Evolutionary conservation across 35 echinoderm and acorn worm species (phyloP), one percentile per base, ranked within the genome.

Genomic region (Lytechinus pictus): DNA sequence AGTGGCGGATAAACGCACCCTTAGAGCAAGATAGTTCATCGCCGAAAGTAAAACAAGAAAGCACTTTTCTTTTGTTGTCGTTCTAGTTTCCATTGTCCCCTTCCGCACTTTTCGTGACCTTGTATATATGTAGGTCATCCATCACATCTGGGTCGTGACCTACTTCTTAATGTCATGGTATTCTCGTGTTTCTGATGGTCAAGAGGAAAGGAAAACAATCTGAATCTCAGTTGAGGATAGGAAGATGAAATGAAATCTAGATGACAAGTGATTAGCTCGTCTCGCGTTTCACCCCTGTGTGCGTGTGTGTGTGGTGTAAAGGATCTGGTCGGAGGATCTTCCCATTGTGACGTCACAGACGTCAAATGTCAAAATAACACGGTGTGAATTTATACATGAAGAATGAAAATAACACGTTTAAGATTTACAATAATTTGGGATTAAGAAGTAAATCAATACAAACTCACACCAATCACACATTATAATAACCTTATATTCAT

Each of bases 191-290:
- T 79, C 66, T 79, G 66, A 79, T 3, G 66, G 66, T 79, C 66
- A 79, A 79, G 66, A 79, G 66, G 66, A 79, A 79, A 79, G 19
- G 66, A 79, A 79, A 79, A 79, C 66, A n/a, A 79, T 79, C 66
- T 79, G 66, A 19, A 24, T 79, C 66, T 79, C 66, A 79, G 4
- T 14, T 79, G 66, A 79, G 66, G 66, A 79, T 79, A n/a, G n/a
- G 66, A 79, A 79, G 66, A 79, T 79, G 66, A 79, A 79, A 79
- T 79, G 66, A 24, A 79, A 79, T 79, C 66, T 79, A 79, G 66
- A 79, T 79, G 66, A 79, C 19, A 79, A 79, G 66, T 79, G 66
- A 79, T 79, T 27, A 79, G 66, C 66, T 79, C 66, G 66, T 79
- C 66, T 79, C 66, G 66, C 66, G 66, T 79, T 79, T n/a, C 66